A percentile compares a stretch with the other conserved stretches of the same genome.
Evolutionary conservation across 2,113 vertebrate species (phyloP).

Genomic region (Nothobranchius furzeri): DNA sequence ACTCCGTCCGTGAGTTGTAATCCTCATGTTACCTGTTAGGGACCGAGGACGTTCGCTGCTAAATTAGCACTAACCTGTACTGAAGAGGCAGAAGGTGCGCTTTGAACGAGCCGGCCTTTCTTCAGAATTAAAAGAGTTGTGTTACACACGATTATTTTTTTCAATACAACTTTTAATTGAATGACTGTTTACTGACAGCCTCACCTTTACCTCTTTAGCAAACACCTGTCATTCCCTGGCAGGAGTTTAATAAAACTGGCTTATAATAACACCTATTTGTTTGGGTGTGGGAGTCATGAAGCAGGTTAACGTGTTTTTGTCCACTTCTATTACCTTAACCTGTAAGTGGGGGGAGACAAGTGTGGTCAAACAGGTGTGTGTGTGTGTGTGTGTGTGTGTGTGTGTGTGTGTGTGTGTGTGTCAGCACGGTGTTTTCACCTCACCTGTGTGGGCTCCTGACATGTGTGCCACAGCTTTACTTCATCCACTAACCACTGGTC

Average conservation of each 20-base stretch:
- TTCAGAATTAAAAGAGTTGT: not conserved
- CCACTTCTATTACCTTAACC: slow-evolving; percentile 34
- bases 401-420: slow-evolving; percentile 45
- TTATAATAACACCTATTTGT: not conserved
- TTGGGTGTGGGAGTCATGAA: not conserved
- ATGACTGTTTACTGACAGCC: not conserved
- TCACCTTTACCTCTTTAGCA: slow-evolving; percentile 16
- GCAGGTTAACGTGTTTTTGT: not conserved
- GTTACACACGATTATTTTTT: not conserved
- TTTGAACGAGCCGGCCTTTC: not conserved
- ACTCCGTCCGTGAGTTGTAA: not conserved
- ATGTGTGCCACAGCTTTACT: not conserved
- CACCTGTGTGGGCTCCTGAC: slow-evolving; percentile 6
- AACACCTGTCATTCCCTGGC: slow-evolving; percentile 23
- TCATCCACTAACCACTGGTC: not conserved
- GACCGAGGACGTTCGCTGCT: slow-evolving; percentile 6
- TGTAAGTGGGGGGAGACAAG: slow-evolving; percentile 42
- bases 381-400: slow-evolving; percentile 50
- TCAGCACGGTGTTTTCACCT: slow-evolving; percentile 38
- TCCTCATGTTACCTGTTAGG: slow-evolving; percentile 15
- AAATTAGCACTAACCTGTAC: slow-evolving; percentile 18
- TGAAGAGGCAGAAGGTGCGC: too few species aligned
- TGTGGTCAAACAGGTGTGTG: slow-evolving; percentile 60
- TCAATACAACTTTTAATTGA: not conserved
- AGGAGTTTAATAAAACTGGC: not conserved